Conservation (phyloP, 2,113 vertebrate species). For the Tragelaphus scriptus region DNA sequence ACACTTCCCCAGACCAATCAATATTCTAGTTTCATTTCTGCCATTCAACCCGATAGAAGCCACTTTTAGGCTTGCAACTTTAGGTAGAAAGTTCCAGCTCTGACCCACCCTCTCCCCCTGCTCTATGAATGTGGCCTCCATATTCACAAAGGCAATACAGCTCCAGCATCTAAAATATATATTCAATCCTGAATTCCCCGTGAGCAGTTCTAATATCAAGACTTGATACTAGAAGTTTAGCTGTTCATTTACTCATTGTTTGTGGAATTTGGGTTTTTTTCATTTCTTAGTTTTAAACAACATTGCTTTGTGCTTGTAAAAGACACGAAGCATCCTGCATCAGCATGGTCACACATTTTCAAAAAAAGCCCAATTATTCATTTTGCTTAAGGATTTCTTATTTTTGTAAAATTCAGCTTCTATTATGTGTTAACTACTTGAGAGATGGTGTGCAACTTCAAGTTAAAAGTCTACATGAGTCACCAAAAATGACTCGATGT, state of each 20-base stretch:
- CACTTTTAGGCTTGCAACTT: not conserved
- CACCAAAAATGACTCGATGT: not conserved
- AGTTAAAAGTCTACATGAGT: not conserved
- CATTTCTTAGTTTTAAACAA: not conserved
- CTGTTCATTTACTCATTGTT: not conserved
- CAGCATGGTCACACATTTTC: not conserved
- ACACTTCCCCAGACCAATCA: not conserved
- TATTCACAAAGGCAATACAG: not conserved
- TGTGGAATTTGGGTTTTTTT: not conserved
- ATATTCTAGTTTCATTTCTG: not conserved
- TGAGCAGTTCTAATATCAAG: not conserved
- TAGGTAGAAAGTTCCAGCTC: not conserved
- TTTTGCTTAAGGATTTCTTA: not conserved
- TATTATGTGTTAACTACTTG: not conserved
- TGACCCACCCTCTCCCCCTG: not conserved
- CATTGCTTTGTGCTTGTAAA: not conserved
- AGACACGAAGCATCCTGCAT: not conserved
- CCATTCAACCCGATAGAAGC: not conserved
- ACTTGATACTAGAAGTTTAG: not conserved
- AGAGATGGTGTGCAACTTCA: not conserved
- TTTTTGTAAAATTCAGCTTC: not conserved
- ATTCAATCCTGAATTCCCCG: not conserved
- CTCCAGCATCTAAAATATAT: not conserved
- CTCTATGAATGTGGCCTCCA: not conserved
- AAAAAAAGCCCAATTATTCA: not conserved